phyloP scores from a whole-genome alignment of 2,113 vertebrate species.

The Sisor rabdophorus region DNA sequence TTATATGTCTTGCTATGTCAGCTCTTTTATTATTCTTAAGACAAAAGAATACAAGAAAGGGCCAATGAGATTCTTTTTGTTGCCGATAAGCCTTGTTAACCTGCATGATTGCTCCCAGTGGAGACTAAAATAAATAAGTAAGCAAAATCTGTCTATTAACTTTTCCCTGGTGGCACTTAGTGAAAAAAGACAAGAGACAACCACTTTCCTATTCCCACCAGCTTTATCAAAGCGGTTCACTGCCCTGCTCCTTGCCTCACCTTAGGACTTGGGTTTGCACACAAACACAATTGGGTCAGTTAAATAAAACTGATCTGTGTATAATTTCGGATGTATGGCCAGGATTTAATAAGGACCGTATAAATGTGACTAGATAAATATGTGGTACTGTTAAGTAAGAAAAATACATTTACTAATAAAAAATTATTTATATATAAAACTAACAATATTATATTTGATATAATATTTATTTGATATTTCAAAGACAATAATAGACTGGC shows the following conservation, averaged over 20 bases:
- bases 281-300: neutral
- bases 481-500: too few species aligned
- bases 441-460: too few species aligned
- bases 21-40: constrained; percentile 20
- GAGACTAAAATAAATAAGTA: constrained; percentile 7
- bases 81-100: constrained; percentile 27
- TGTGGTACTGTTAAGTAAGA: neutral
- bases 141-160: constrained; percentile 10
- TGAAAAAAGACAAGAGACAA: neutral
- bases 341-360: neutral
- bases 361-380: neutral
- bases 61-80: constrained; percentile 8
- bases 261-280: neutral
- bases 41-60: constrained; percentile 1
- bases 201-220: neutral
- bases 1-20: constrained; percentile 21
- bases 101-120: constrained; percentile 8
- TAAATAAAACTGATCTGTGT: neutral
- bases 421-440: too few species aligned
- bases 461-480: too few species aligned
- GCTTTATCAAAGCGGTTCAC: neutral
- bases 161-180: neutral
- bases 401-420: too few species aligned
- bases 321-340: neutral
- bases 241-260: neutral